Evolutionary conservation across 2,797 vertebrate genomes (phyloP), one percentile per base, ranked within the genome.

Genomic region (Apogon hyalosoma): DNA sequence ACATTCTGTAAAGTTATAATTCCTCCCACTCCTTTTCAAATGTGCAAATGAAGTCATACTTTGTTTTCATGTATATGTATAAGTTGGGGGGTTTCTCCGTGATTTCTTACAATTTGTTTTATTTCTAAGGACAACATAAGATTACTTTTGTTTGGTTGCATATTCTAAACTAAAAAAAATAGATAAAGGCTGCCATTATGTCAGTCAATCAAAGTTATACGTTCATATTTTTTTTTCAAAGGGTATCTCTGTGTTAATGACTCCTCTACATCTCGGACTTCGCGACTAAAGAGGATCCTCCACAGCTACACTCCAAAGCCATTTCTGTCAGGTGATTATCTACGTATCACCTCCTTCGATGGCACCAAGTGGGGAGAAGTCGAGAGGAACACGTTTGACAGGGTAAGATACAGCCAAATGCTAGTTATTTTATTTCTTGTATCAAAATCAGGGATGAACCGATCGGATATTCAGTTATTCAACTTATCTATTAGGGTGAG

Each of bases 231-330:
- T 24, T 28, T 1, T 21, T 3, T 15, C 6, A 2, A 75, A 98
- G 97, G 93, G 28, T 90, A 92, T 67, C 82, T 98, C 11, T 94
- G 96, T 60, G 89, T 93, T 56, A 99, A 99, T 0, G 97, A 99
- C 0, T 0, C 84, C 10, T 98, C 97, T 0, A 1, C 79, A 53
- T 96, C 97, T 33, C 95, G 96, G 56, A 94, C 90, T 1, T 54
- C 40, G 14, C 93, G 97, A 33, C 89, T 99, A 19, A 85, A 56
- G 53, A 91, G 80, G 42, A 82, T 95, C 63, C 94, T 99, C 46
- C 83, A 76, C 1, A 96, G 88, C 80, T 99, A 96, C 4, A 0
- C 97, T 11, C 96, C 97, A 40, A 93, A 63, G 59, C 73, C 90
- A 11, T 18, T 92, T 43, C 82, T 92, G 63, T 75, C 90, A 1